Conservation (phyloP, 2,888 invertebrate genomes). For the Adelphocoris suturalis region DNA sequence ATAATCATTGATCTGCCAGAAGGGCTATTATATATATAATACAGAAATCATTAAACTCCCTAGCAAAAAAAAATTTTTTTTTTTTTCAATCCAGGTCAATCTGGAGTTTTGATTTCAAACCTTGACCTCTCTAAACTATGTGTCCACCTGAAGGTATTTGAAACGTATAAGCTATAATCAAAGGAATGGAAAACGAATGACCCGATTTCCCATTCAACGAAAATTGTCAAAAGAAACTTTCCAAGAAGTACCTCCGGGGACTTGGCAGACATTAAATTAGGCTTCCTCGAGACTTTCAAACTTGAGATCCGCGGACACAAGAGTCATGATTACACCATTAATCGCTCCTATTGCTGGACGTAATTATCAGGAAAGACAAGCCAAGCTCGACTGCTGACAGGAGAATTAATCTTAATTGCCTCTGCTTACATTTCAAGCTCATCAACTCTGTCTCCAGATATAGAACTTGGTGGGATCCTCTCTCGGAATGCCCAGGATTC, state of each 20-base stretch:
- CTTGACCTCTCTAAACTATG: not conserved
- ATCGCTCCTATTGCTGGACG: constrained; percentile 18
- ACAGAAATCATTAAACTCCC: no score
- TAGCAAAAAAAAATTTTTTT: no score
- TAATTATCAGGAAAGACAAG: not conserved
- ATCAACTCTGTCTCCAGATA: constrained; percentile 32
- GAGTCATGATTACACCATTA: constrained; percentile 13
- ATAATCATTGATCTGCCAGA: no score
- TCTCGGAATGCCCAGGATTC: not conserved
- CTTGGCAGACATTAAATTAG: not conserved
- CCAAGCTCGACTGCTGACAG: not conserved
- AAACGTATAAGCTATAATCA: not conserved
- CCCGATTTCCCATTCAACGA: not conserved
- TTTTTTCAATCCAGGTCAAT: no score
- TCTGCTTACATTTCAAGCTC: constrained; percentile 41
- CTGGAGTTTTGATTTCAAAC: no score
- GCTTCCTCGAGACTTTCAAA: not conserved
- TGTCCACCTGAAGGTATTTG: not conserved
- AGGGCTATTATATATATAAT: no score
- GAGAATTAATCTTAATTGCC: constrained; percentile 48
- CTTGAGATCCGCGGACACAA: not conserved
- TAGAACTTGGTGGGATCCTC: constrained; percentile 23
- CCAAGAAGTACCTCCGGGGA: not conserved
- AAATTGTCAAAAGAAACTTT: not conserved
- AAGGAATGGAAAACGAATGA: not conserved